phyloP scores from a whole-genome alignment of 2,113 vertebrate species.

The Pygoscelis antarcticus region DNA sequence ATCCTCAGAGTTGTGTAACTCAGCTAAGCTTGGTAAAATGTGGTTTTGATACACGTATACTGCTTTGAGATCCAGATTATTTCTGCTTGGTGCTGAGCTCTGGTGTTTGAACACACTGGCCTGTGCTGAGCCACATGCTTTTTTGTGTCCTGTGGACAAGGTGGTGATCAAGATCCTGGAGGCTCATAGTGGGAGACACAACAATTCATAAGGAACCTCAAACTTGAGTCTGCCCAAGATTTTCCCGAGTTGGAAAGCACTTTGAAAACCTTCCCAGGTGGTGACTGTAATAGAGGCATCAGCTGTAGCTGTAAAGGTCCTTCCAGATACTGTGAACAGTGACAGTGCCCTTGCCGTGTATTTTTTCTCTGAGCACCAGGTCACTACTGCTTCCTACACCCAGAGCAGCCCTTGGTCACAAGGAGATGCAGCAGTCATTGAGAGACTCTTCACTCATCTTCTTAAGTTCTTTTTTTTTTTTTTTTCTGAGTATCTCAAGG shows the following conservation, averaged over 20 bases:
- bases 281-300: neutral
- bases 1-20: neutral
- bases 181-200: neutral
- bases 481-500: neutral
- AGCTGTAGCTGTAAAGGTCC: neutral
- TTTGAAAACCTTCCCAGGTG: neutral
- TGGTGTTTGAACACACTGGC: neutral
- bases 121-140: neutral
- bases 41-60: neutral
- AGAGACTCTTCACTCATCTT: neutral
- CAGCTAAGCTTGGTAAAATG: neutral
- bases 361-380: neutral
- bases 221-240: neutral
- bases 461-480: neutral
- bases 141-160: neutral
- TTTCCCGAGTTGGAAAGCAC: neutral
- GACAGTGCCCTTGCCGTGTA: fast-evolving
- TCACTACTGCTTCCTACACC: neutral
- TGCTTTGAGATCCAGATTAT: neutral
- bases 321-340: neutral
- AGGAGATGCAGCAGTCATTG: neutral
- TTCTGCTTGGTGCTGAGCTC: neutral
- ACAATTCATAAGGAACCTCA: neutral
- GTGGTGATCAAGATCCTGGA: neutral
- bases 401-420: fast-evolving